Evolutionary conservation across 2,113 vertebrate genomes (phyloP), one percentile per base, ranked within the genome.

Genomic region (Chloroceryle aenea): DNA sequence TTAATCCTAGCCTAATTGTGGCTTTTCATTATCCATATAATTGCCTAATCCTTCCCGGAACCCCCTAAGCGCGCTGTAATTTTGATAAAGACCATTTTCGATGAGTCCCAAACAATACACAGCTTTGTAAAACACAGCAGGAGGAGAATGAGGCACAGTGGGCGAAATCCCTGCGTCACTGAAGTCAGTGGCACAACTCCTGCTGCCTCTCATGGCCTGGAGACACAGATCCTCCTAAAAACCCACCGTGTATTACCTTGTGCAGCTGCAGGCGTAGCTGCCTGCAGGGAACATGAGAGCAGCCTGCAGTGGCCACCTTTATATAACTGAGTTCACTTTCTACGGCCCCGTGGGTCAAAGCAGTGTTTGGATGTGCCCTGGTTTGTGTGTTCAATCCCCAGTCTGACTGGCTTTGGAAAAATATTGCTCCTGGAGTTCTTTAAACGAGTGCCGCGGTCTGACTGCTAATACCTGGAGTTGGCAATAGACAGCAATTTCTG

Each of bases 21-120:
- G 85, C 85, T 94, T 94, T 94, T 95, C 63, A 93, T 97, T 94
- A 95, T 85, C 89, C 82, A 59, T 19, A 82, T 83, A 94, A 96
- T 96, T 96, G 82, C 82, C 56, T 93, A 94, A 96, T 93, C 78
- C 85, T 90, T 94, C 75, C 87, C 63, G 87, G 85, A 94, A 76
- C 64, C 55, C 87, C 30, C 78, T 63, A 64, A 85, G 93, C n/a
- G 4, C 30, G 23, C 74, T 80, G 85, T 82, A 83, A 91, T 95
- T 75, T 95, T 87, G 93, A 95, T 96, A 80, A 91, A 89, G 81
- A 80, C 79, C 91, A 45, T 94, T 93, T 85, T 36, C 56, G 75
- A 86, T 0, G 11, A 94, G 68, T 58, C 62, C 72, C 72, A 84
- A 23, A 90, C 92, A 95, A 95, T 84, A 20, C 1, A 9, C n/a